These are phyloP conservation scores for Opisthograptis luteolata DNA, from an alignment of 2,888 invertebrate genomes.

Conservation along the genomic window DNA sequence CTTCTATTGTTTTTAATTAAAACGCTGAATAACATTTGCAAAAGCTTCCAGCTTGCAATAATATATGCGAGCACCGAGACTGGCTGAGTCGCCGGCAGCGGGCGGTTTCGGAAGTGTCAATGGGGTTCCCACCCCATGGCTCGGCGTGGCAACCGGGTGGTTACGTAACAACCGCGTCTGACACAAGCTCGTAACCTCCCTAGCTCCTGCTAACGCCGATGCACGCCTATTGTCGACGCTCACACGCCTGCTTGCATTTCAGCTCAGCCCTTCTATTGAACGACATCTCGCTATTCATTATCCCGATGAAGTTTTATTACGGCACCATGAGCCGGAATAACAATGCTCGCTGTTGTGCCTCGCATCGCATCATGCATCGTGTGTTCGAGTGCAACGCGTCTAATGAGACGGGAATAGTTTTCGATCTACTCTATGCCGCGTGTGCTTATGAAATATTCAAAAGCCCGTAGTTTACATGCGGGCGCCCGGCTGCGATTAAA, in stretches of 20 bases:
- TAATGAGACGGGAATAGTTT: slow-evolving; percentile 34
- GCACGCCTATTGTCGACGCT: slow-evolving; percentile 53
- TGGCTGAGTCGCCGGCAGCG: slow-evolving; percentile 22
- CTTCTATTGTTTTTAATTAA: slow-evolving; percentile 31
- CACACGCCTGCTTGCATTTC: slow-evolving; percentile 60
- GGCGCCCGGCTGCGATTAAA: slow-evolving; percentile 21
- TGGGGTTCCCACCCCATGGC: slow-evolving; percentile 33
- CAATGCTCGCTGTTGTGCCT: slow-evolving; percentile 29
- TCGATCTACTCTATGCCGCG: slow-evolving; percentile 27
- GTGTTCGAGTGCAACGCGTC: slow-evolving; percentile 29
- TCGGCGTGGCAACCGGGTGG: slow-evolving; percentile 42
- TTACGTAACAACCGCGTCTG: slow-evolving; percentile 67
- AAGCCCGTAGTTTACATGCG: slow-evolving; percentile 16
- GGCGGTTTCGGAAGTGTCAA: slow-evolving; percentile 62
- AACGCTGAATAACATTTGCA: slow-evolving; percentile 14
- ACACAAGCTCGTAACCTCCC: slow-evolving; percentile 50
- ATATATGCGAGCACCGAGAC: slow-evolving; percentile 17
- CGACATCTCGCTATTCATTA: slow-evolving; percentile 41
- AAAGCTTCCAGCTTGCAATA: slow-evolving; percentile 34
- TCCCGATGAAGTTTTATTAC: slow-evolving; percentile 47
- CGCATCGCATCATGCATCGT: slow-evolving; percentile 29
- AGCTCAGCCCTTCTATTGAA: slow-evolving; percentile 54
- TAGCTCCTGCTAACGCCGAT: slow-evolving; percentile 38
- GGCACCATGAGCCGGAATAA: slow-evolving; percentile 27
- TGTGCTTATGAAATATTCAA: slow-evolving; percentile 34